Base-by-base conservation (phyloP, 53 echinoderm and acorn worm species). In the Temnopleurus reevesii region DNA sequence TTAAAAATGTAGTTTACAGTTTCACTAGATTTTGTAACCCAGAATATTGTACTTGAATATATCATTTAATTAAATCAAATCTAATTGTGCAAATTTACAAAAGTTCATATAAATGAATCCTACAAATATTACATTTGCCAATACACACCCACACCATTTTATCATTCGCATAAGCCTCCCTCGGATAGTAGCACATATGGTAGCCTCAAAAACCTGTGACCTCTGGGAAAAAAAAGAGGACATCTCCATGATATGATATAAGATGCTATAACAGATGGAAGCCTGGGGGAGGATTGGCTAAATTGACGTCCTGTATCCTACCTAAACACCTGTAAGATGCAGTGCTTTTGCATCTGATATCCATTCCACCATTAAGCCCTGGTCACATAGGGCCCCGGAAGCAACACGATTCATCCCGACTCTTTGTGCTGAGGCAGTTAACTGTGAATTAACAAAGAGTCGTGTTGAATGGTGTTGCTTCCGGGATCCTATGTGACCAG, bases 271-370 rank as follows among this genome's bases (percentile, higher is more conserved):
- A 71, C 71, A 71, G 38, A 8, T 71, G n/a, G 1, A 2, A 3
- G 41, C 71, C 71, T 71, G 19, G 21, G 21, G 71, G 36, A 43
- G 41, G 43, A n/a, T 65, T 18, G 13, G 18, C 71, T 9, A 41
- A 71, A 71, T 71, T 43, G 71, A 71, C 43, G 41, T 71, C 41
- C 71, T 71, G 41, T 71, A 71, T 71, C 71, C 71, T 5, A 23
- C 38, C 9, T 41, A 36, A 71, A 71, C 71, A 71, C 71, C 71
- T 71, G 71, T 71, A 71, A 71, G 38, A 71, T 71, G 71, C 6
- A 0, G 15, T 8, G 36, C 71, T 41, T 43, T 71, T 2, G 2
- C 8, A 2, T 18, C 21, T n/a, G 23, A 71, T 71, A 71, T 71
- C 41, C 71, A 71, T 38, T 41, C 71, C 36, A 64, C 15, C 38